A percentile compares a stretch with the other conserved stretches of the same genome.
Evolutionary conservation across 2,797 vertebrate species (phyloP).

Genomic region (Smutsia temminckii): DNA sequence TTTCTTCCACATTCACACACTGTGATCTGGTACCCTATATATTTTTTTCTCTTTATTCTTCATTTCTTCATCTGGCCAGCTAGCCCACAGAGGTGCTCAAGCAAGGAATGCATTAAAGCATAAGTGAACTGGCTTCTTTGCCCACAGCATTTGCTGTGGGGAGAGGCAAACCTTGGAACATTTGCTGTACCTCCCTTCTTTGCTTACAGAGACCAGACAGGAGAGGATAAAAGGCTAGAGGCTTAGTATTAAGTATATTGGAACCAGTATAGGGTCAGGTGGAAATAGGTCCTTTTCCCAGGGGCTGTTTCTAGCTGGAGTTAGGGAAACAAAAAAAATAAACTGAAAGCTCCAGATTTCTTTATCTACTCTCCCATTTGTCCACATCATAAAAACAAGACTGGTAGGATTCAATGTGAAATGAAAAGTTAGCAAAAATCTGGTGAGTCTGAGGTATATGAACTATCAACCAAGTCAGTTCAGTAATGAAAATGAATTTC

Average conservation of each 20-base stretch:
- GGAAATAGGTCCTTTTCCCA: conserved; percentile 33
- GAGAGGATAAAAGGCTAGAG: background rate
- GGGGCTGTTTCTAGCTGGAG: background rate
- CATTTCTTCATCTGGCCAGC: conserved; percentile 14
- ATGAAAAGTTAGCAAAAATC: conserved; percentile 29
- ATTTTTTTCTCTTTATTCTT: conserved; percentile 42
- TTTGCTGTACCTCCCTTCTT: conserved; percentile 32
- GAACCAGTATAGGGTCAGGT: background rate
- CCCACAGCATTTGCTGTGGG: background rate
- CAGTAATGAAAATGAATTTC: conserved; percentile 19
- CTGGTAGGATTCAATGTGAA: background rate
- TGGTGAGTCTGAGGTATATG: background rate
- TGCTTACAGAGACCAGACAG: conserved; percentile 33
- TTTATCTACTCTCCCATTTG: background rate
- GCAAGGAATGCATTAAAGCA: conserved; percentile 14
- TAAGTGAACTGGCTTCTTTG: background rate
- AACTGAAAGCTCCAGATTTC: background rate
- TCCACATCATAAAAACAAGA: background rate
- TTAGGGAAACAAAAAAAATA: conserved; percentile 4
- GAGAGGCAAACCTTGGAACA: conserved; percentile 31
- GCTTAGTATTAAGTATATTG: background rate
- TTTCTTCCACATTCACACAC: background rate
- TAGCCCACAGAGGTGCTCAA: background rate
- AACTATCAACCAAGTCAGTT: conserved; percentile 38
- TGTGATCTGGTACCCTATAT: background rate